phyloP scores from a whole-genome alignment of 2,113 vertebrate genomes.

The Oceanodroma tethys region DNA sequence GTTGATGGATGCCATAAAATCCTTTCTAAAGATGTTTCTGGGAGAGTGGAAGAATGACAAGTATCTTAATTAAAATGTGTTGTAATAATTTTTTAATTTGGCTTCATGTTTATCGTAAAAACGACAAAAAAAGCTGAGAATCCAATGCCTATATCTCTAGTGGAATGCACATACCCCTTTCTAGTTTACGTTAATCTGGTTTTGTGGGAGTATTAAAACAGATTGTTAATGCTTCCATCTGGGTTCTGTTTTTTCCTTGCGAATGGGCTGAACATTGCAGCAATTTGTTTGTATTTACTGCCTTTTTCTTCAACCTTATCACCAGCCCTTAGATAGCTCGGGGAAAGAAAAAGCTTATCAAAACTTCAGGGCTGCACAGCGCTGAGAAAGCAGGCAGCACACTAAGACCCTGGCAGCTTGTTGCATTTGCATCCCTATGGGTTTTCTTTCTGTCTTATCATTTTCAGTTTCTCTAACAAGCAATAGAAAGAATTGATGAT shows the following conservation, averaged over 20 bases:
- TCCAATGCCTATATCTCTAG: not conserved
- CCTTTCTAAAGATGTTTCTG: not conserved
- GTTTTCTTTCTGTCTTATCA: not conserved
- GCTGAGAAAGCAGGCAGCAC: constrained; percentile 34
- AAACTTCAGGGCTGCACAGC: constrained; percentile 26
- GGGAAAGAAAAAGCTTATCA: constrained; percentile 37
- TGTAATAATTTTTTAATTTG: constrained; percentile 6
- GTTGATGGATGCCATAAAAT: not conserved
- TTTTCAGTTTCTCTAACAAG: constrained; percentile 18
- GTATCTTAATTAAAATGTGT: constrained; percentile 21
- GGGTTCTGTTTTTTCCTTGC: constrained; percentile 33
- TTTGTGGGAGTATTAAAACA: constrained; percentile 47
- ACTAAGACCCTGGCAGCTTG: constrained; percentile 31
- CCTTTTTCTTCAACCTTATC: constrained; percentile 50
- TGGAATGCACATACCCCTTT: not conserved
- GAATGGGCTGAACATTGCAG: constrained; percentile 36
- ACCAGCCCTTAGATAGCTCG: constrained; percentile 24
- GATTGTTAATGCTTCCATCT: constrained; percentile 55
- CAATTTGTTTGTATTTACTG: constrained; percentile 50
- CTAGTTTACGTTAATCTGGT: constrained; percentile 48
- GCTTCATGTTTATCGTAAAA: not conserved
- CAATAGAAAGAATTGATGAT: constrained; percentile 27
- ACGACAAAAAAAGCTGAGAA: not conserved
- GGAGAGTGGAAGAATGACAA: not conserved
- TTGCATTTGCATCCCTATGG: constrained; percentile 45